phyloP scores from a whole-genome alignment of 2,888 invertebrate genomes.

The Dascillus cervinus region DNA sequence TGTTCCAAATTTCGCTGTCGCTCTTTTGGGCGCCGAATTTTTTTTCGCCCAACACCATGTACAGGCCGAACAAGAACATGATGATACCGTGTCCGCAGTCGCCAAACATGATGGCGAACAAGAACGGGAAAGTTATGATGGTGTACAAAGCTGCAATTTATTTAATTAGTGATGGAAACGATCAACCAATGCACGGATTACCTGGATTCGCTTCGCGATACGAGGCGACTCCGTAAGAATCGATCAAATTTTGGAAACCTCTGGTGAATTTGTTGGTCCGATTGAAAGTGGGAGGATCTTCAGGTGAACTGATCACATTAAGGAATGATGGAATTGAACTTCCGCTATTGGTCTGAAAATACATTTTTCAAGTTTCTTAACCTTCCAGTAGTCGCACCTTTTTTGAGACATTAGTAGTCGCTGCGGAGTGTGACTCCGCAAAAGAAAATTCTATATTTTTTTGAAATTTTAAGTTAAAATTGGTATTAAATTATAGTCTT shows the following conservation, averaged over 20 bases:
- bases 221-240: conserved; percentile 86
- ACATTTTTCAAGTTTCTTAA: conserved; percentile 2
- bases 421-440: too few relatives aligned
- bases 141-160: conserved; percentile 34
- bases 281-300: conserved; percentile 86
- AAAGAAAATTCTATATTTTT: too few relatives aligned
- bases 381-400: too few relatives aligned
- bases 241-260: conserved; percentile 89
- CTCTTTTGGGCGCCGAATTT: conserved; percentile 61
- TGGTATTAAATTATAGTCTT: too few relatives aligned
- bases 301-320: conserved; percentile 75
- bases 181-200: conserved; percentile 24
- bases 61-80: conserved; percentile 70
- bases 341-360: conserved; percentile 58
- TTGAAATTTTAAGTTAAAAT: too few relatives aligned
- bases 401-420: too few relatives aligned
- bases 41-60: conserved; percentile 76
- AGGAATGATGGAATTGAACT: conserved; percentile 89
- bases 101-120: conserved; percentile 96
- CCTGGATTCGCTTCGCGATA: conserved; percentile 91
- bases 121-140: conserved; percentile 88
- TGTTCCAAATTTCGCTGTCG: conserved; percentile 66
- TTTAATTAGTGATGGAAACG: conserved; percentile 2
- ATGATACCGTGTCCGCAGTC: conserved; percentile 87
- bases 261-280: conserved; percentile 86